Base-by-base conservation (phyloP, 2,113 vertebrate genomes). In the Lophochroa leadbeateri region DNA sequence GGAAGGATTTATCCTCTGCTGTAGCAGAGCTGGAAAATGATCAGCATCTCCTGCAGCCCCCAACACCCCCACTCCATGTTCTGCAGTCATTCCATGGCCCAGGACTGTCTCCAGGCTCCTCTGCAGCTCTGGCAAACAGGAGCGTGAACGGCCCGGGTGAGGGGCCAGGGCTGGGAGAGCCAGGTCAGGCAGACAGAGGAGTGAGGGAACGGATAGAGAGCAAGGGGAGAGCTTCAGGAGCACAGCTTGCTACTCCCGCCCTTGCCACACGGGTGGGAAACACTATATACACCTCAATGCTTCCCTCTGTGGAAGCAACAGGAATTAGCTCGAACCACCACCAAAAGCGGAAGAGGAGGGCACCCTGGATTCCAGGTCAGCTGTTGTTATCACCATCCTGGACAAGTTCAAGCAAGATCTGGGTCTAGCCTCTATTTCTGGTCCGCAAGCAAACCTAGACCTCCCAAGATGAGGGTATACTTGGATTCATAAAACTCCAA, bases 1-100 rank as follows among this genome's bases (percentile, higher is more conserved):
- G 72, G 65, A 91, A 72, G 57, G 67, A 79, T 87, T 85, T 85
- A 31, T 77, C n/a, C 37, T 68, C 78, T 71, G 58, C 86, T n/a
- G 27, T 64, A 41, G 52, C 74, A 76, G 60, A 86, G 55, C 69
- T 50, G 9, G 60, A 57, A 72, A 88, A 44, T 0, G 0, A 46
- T 0, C 1, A 0, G 64, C 20, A 68, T 33, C 50, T 77, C 63
- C 63, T 65, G 53, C 29, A 83, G 43, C 33, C 19, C 37, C 49
- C 63, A 23, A 77, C 17, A 63, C 25, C 13, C 41, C 41, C 5
- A 3, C 46, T 37, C 19, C 61, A n/a, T 1, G 0, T n/a, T 53
- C 58, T 13, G 21, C 1, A 6, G 43, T 63, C 5, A 9, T 60
- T 55, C n/a, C 27, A 19, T 23, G 0, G 1, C 17, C 33, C 11